These are phyloP conservation scores for Danaus melanippus DNA, from an alignment of 1,140 invertebrate genomes.

Conservation along the genomic window DNA sequence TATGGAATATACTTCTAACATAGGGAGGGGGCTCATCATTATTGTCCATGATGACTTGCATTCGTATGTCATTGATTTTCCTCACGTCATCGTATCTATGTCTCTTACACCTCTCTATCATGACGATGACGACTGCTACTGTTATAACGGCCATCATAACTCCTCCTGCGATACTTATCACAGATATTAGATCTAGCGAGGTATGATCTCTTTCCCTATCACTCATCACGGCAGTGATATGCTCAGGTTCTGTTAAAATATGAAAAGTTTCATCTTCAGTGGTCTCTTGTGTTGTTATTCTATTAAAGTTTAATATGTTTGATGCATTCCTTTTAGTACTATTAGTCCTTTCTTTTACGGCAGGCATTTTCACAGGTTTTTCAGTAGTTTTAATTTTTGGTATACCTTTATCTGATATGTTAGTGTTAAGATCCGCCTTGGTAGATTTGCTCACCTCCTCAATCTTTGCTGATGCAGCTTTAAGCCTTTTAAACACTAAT, in stretches of 20 bases:
- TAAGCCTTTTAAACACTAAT: constrained; percentile 15
- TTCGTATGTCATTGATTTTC: constrained; percentile 60
- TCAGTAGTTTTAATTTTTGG: constrained; percentile 16
- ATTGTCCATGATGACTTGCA: constrained; percentile 64
- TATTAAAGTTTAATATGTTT: constrained; percentile 26
- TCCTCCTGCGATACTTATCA: constrained; percentile 65
- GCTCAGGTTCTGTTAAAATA: constrained; percentile 72
- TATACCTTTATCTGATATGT: constrained; percentile 11
- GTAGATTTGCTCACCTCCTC: constrained; percentile 17
- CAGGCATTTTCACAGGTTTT: constrained; percentile 16
- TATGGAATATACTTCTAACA: constrained; percentile 72
- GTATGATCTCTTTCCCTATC: constrained; percentile 55
- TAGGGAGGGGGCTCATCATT: constrained; percentile 61
- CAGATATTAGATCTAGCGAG: constrained; percentile 61
- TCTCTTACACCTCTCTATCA: constrained; percentile 60
- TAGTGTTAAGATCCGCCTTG: constrained; percentile 12
- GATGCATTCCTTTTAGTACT: constrained; percentile 32
- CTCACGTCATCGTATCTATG: constrained; percentile 55
- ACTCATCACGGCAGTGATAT: constrained; percentile 68
- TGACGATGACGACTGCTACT: constrained; percentile 64
- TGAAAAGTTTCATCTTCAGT: constrained; percentile 62
- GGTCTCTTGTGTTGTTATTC: constrained; percentile 44
- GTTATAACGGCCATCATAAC: constrained; percentile 67
- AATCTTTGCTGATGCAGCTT: constrained; percentile 15
- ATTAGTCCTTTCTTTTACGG: constrained; percentile 25